Evolutionary conservation across 64 coral and sea anemone species (phyloP).

Genomic region (Porites lutea): DNA sequence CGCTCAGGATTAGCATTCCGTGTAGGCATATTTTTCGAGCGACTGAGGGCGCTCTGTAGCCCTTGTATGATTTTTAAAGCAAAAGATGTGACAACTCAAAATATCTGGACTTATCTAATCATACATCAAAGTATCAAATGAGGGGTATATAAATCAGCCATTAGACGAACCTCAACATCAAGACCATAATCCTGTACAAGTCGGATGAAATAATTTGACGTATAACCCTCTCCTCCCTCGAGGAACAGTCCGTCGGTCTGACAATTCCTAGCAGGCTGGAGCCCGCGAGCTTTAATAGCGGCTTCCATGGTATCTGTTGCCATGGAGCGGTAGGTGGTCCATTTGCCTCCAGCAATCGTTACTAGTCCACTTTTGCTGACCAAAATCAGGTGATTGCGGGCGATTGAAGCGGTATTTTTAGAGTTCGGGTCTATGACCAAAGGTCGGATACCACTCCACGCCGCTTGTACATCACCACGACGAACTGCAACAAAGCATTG

Average conservation of each 20-base stretch:
- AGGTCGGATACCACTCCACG: constrained; percentile 96
- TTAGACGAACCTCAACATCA: constrained; percentile 83
- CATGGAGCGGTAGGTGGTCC: constrained; percentile 99
- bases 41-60: too few relatives aligned
- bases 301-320: constrained; percentile 93
- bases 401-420: constrained; percentile 91
- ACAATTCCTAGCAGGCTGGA: constrained; percentile 74
- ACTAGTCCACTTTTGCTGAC: constrained; percentile 90
- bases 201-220: constrained; percentile 80
- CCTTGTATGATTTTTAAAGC: too few relatives aligned
- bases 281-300: constrained; percentile 80
- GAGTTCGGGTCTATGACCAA: constrained; percentile 92
- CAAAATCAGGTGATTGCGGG: constrained; percentile 94
- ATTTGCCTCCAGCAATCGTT: constrained; percentile 97
- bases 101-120: too few relatives aligned
- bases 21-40: too few relatives aligned
- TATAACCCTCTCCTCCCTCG: constrained; percentile 92
- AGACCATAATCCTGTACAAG: constrained; percentile 95
- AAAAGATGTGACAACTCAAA: too few relatives aligned
- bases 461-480: constrained; percentile 89
- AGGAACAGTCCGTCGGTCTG: constrained; percentile 95
- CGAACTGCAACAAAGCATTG: constrained; percentile 60
- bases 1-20: too few relatives aligned
- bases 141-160: background rate
- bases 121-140: too few relatives aligned